phyloP scores from a whole-genome alignment of 2,797 vertebrate species.

The Pygocentrus nattereri region DNA sequence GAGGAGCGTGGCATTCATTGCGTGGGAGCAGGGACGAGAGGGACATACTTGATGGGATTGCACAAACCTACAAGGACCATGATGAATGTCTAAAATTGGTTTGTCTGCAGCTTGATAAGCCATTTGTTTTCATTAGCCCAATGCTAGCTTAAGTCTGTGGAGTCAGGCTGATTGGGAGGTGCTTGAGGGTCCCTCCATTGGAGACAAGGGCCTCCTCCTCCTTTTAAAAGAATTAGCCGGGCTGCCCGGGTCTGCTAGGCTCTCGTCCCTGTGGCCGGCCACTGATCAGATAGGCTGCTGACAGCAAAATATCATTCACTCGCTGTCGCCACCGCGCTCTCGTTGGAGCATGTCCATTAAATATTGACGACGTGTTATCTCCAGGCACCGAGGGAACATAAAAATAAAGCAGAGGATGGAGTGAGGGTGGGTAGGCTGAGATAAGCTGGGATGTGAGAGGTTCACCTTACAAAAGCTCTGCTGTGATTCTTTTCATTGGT shows the following conservation, averaged over 20 bases:
- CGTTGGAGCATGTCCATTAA: conserved; percentile 69
- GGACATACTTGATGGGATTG: conserved; percentile 82
- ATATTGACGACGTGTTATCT: conserved; percentile 71
- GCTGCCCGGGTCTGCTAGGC: conserved; percentile 42
- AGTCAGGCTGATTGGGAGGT: conserved; percentile 62
- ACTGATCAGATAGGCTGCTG: conserved; percentile 53
- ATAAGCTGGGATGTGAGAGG: conserved; percentile 55
- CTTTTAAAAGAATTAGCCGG: conserved; percentile 73
- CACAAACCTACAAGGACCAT: conserved; percentile 82
- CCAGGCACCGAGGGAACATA: conserved; percentile 57
- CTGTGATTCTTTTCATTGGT: conserved; percentile 12
- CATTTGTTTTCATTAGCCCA: conserved; percentile 86
- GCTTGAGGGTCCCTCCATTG: conserved; percentile 54
- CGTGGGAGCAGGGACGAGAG: conserved; percentile 62
- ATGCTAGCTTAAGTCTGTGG: conserved; percentile 72
- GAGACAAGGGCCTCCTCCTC: conserved; percentile 51
- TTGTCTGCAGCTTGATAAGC: conserved; percentile 84
- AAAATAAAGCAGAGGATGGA: conserved; percentile 58
- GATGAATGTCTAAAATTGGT: conserved; percentile 86
- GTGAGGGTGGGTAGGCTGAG: conserved; percentile 38
- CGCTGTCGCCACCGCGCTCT: conserved; percentile 57
- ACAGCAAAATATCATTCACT: conserved; percentile 68
- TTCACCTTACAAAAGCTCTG: conserved; percentile 57
- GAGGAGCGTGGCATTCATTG: conserved; percentile 23
- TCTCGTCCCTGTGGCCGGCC: conserved; percentile 54